Base-by-base conservation (phyloP, 1,140 invertebrate species). In the Meloidogyne chitwoodi region DNA sequence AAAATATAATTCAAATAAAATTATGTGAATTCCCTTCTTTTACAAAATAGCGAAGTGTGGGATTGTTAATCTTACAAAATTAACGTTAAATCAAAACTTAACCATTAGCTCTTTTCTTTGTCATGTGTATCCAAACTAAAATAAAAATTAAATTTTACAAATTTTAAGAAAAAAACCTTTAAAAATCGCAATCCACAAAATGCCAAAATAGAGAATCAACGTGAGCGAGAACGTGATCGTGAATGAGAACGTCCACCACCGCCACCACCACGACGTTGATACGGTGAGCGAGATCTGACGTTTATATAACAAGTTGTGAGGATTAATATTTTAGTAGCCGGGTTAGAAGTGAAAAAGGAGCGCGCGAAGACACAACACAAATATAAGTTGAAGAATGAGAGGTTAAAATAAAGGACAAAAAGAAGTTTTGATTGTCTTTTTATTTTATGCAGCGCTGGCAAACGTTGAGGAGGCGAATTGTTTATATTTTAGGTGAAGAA, bases 231-330 rank as follows among this genome's bases (percentile, higher is more conserved):
- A 70, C 77, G 75, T 14, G 67, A 72, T 12, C 67, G 75, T n/a
- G 68, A 66, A 31, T 63, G 76, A 22, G 77, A 78, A 56, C 77
- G 76, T 24, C 76, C 41, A 24, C 77, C 34, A 16, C 76, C 76
- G 24, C 77, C 48, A 10, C 48, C 48, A n/a, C 48, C 48, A 56
- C 77, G 74, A 63, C 77, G 77, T 41, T 62, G 63, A 64, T 72
- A 72, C 19, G 77, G 77, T 19, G 77, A 78, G 3, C 77, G 77
- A 68, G 77, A 78, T 44, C 77, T 56, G 63, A 41, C 62, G 61
- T 38, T 48, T 34, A 24, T 34, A 77, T 22, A 56, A 31, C 19
- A 63, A 78, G 27, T 70, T 44, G 68, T 27, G 27, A 27, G 72
- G 16, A 44, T 31, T 6, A 24, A 34, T 44, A 76, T 38, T 72